Percentiles rank a stretch among this genome's conserved stretches.
Conservation (phyloP, 2,797 vertebrate genomes). For the Cossypha dichroa region DNA sequence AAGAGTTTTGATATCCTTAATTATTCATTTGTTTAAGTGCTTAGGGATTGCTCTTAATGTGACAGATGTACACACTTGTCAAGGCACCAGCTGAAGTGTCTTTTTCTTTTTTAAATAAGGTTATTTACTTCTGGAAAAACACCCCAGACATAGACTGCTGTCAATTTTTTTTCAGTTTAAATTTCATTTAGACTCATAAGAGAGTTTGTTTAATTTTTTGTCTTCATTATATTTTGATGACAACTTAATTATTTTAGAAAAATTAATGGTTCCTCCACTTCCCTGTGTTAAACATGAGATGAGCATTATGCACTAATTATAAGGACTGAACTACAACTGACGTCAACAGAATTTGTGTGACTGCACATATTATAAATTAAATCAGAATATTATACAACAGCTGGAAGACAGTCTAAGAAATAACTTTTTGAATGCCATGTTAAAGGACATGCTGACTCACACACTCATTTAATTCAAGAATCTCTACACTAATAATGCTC, state of each 20-base stretch:
- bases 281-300: not conserved
- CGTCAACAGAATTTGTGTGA: conserved; percentile 39
- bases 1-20: not conserved
- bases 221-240: conserved; percentile 13
- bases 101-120: not conserved
- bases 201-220: conserved; percentile 26
- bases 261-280: not conserved
- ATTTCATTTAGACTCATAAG: not conserved
- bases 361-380: conserved; percentile 10
- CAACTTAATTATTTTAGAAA: conserved; percentile 42
- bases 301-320: conserved; percentile 34
- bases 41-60: not conserved
- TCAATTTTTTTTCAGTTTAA: not conserved
- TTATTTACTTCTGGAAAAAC: not conserved
- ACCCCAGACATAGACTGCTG: fast-evolving
- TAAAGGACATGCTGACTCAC: conserved; percentile 38
- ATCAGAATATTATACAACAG: conserved; percentile 32
- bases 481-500: not conserved
- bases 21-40: not conserved
- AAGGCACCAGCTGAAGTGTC: not conserved
- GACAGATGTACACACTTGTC: conserved; percentile 7
- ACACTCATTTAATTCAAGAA: conserved; percentile 10
- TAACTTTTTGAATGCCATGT: not conserved
- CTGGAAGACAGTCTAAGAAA: conserved; percentile 48
- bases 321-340: conserved; percentile 21